Evolutionary conservation across 2,113 vertebrate genomes (phyloP), one percentile per base, ranked within the genome.

Genomic region (Nettapus auritus): DNA sequence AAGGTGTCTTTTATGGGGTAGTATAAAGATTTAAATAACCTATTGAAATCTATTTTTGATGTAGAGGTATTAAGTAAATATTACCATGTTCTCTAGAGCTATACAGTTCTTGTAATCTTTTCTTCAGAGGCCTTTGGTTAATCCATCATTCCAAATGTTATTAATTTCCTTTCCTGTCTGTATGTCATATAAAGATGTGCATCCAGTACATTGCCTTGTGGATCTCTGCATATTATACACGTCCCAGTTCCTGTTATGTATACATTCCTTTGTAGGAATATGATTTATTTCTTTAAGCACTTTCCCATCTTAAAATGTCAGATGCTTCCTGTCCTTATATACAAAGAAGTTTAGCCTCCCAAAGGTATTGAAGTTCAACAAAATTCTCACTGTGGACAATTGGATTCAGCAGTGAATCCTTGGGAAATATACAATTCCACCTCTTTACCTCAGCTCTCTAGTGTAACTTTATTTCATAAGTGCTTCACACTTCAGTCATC

Each of bases 301-400:
- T 97, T 97, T 96, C 93, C 94, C 95, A 96, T 88, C 86, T 96
- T 89, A 79, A 94, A 96, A 95, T 93, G 95, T 97, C 95, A 93
- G 78, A 93, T 82, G 88, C 92, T 98, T 98, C 97, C 97, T 97
- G 97, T 95, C 82, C 95, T 96, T 97, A 90, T 22, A 96, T 21
- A 96, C 96, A 93, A 96, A 97, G 96, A 91, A 69, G 83, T 95
- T 96, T 90, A 90, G 86, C 53, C 75, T 97, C 95, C 93, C 93
- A 89, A 97, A 95, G 89, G 90, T 95, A 94, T 82, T 81, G 56
- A 89, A 91, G 56, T 84, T 95, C 91, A 91, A 73, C 56, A 84
- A 53, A 94, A 87, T 96, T 94, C 80, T 94, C 64, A 52, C 59
- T 88, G 83, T 59, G 67, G 34, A 82, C 64, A 79, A 31, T 55